Conservation (phyloP, 2,797 vertebrate genomes). For the Sebastes trivittatus region DNA sequence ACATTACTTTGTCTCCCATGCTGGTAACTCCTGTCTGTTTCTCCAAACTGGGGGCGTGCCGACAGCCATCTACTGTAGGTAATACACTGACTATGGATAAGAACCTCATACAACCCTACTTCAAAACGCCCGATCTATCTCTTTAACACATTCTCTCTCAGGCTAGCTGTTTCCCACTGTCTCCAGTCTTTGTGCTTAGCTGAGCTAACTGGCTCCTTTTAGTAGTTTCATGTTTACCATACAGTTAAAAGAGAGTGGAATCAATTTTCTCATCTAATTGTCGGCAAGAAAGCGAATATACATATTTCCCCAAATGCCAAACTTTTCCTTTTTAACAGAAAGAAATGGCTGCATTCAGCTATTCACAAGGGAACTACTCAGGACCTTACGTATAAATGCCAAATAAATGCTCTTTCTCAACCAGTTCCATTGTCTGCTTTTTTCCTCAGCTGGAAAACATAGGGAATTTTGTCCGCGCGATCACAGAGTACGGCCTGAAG, state of each 20-base stretch:
- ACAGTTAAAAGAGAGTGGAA: background rate
- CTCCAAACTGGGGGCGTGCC: accelerated
- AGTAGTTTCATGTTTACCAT: background rate
- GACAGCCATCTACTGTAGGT: no score
- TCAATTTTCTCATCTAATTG: background rate
- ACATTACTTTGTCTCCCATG: no score
- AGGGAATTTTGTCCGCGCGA: conserved; percentile 91
- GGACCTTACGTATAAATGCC: background rate
- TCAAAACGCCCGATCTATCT: no score
- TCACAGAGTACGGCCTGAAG: conserved; percentile 91
- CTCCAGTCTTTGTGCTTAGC: background rate
- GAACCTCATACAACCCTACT: no score
- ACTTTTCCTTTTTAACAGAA: background rate
- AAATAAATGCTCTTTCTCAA: background rate
- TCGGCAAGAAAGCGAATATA: background rate
- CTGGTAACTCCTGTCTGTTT: no score
- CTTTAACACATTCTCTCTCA: no score
- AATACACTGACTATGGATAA: no score
- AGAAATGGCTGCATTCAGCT: background rate
- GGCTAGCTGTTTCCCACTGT: no score
- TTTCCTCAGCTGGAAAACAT: conserved; percentile 92
- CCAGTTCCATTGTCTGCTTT: background rate
- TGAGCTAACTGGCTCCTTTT: accelerated
- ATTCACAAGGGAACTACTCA: background rate
- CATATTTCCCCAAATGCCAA: background rate